These are phyloP conservation scores for Bugula neritina DNA, from an alignment of 2,888 invertebrate species.

Conservation along the genomic window DNA sequence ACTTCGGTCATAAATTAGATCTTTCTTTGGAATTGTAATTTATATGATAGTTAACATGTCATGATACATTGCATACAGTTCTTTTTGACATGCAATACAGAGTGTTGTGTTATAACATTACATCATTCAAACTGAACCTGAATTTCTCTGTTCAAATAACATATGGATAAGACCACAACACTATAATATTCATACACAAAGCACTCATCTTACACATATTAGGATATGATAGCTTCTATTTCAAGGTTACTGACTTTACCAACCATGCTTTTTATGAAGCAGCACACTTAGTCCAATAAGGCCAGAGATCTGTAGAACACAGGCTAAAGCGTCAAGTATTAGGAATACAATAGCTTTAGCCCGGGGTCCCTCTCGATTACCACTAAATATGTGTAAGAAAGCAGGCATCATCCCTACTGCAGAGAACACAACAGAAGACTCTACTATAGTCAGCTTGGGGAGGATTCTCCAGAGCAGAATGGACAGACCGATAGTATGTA, in stretches of 20 bases:
- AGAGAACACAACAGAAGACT: slow-evolving; percentile 44
- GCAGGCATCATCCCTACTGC: slow-evolving; percentile 45
- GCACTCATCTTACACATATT: too few species aligned
- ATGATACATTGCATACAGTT: too few species aligned
- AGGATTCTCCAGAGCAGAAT: slow-evolving; percentile 46
- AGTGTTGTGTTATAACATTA: too few species aligned
- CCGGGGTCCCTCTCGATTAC: background rate
- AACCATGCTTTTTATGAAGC: background rate
- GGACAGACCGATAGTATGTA: slow-evolving; percentile 45
- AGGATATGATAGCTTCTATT: background rate
- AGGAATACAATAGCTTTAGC: background rate
- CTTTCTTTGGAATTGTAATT: too few species aligned
- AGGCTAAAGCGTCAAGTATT: slow-evolving; percentile 15
- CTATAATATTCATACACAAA: too few species aligned
- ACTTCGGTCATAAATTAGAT: too few species aligned
- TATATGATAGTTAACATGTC: too few species aligned
- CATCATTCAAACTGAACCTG: too few species aligned
- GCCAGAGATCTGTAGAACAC: slow-evolving; percentile 13
- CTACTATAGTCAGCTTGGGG: slow-evolving; percentile 44
- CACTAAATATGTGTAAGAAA: background rate
- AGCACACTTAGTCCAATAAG: background rate
- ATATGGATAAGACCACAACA: too few species aligned
- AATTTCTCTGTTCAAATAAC: too few species aligned
- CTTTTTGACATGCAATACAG: too few species aligned
- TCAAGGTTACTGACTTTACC: background rate